Conservation (phyloP, 2,113 vertebrate genomes). For the Bagarius yarrelli region DNA sequence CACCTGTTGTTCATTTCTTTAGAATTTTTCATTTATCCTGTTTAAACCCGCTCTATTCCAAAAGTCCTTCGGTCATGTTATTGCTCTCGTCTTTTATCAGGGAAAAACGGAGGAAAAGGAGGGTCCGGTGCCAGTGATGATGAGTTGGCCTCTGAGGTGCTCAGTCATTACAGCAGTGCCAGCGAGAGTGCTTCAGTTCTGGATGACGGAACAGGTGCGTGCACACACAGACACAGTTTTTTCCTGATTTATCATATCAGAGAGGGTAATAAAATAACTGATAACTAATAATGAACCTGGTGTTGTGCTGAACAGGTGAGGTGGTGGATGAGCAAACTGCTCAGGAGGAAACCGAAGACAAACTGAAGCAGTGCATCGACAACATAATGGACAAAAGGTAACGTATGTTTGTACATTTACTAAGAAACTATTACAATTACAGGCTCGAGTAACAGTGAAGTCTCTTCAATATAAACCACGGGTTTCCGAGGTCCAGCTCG, state of each 20-base stretch:
- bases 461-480: too few relatives aligned
- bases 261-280: not conserved
- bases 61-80: not conserved
- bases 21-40: not conserved
- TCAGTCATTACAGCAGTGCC: slow-evolving; percentile 86
- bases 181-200: slow-evolving; percentile 80
- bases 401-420: not conserved
- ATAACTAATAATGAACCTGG: too few relatives aligned
- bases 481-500: too few relatives aligned
- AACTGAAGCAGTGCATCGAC: slow-evolving; percentile 88
- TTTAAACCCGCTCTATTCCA: not conserved
- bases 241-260: not conserved
- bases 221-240: not conserved
- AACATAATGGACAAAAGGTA: slow-evolving; percentile 90
- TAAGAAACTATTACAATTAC: not conserved
- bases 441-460: too few relatives aligned
- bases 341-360: slow-evolving; percentile 86
- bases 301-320: slow-evolving; percentile 65
- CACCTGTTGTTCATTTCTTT: not conserved
- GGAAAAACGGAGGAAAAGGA: slow-evolving; percentile 74
- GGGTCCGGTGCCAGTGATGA: slow-evolving; percentile 87
- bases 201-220: slow-evolving; percentile 79
- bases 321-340: slow-evolving; percentile 78
- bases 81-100: slow-evolving; percentile 52
- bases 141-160: slow-evolving; percentile 82